Evolutionary conservation across 2,888 invertebrate genomes (phyloP), one percentile per base, ranked within the genome.

Genomic region (Willowsia nigromaculata): DNA sequence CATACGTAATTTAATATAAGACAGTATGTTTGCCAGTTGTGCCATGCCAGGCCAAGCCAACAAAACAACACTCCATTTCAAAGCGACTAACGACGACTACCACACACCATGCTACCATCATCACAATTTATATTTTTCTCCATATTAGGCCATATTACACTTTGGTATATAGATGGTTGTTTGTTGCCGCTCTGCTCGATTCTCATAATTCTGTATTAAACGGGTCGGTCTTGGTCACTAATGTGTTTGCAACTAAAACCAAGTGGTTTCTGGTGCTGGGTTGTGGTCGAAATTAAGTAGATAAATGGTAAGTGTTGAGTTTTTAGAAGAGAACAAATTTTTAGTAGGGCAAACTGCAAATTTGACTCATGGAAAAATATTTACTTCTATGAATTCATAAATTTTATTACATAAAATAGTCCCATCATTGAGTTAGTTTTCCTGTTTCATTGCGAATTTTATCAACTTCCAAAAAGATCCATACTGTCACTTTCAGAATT

Each of bases 1-100:
- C 74, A 68, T 68, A 68, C 68, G 37, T 68, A 68, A 68, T 68
- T 68, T 68, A 68, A 40, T 40, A 68, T 27, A 3, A 3, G 13
- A 15, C 13, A 40, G 68, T 68, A n/a, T n/a, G 68, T 40, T 68
- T 18, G 68, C 37, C 18, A 68, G 68, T n/a, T n/a, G n/a, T n/a
- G n/a, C n/a, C 27, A 50, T 6, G 50, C 50, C 50, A 50, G 11
- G n/a, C 50, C 50, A 50, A 40, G 40, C 9, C 40, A 40, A n/a
- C n/a, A n/a, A n/a, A n/a, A n/a, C n/a, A n/a, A n/a, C n/a, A n/a
- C n/a, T n/a, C n/a, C n/a, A n/a, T n/a, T 7, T 11, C 59, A 7
- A 11, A 11, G 56, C 11, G 27, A 1, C 6, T 27, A 1, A 15
- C 15, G 33, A 65, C 65, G n/a, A 65, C 33, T n/a, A 30, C 33